These are phyloP conservation scores for Grammomys dolichurus DNA, from an alignment of 2,113 vertebrate genomes.

Conservation along the genomic window DNA sequence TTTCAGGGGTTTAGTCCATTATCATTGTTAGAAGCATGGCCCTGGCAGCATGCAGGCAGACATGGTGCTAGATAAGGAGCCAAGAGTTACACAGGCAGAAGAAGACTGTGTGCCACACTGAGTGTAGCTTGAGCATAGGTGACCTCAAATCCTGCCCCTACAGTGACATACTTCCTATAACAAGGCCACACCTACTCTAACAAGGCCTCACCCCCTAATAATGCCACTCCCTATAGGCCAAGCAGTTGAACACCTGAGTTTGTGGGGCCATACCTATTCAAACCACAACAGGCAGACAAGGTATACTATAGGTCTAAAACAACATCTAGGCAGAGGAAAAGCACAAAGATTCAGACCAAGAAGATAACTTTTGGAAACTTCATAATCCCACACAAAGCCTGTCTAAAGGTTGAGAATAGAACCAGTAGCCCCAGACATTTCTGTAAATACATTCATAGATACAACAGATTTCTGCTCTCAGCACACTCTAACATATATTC, in stretches of 20 bases:
- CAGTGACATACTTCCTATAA: background rate
- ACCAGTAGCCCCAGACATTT: background rate
- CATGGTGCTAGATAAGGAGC: background rate
- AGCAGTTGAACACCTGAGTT: background rate
- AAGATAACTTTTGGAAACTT: background rate
- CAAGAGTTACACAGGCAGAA: background rate
- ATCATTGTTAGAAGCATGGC: background rate
- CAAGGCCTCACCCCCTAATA: background rate
- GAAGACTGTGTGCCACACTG: background rate
- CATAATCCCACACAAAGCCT: background rate
- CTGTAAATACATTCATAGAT: background rate
- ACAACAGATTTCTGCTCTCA: background rate
- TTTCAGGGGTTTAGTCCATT: background rate
- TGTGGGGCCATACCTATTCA: background rate
- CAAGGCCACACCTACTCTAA: background rate
- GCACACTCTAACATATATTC: background rate
- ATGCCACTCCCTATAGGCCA: background rate
- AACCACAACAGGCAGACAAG: background rate
- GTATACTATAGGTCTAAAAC: too few relatives aligned
- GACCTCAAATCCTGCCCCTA: background rate
- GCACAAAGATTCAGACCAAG: background rate
- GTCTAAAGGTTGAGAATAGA: background rate
- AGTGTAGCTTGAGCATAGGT: background rate
- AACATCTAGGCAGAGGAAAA: background rate
- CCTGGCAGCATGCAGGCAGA: background rate